Base-by-base conservation (phyloP, 1,140 invertebrate genomes). In the Chrysomallon squamiferum region DNA sequence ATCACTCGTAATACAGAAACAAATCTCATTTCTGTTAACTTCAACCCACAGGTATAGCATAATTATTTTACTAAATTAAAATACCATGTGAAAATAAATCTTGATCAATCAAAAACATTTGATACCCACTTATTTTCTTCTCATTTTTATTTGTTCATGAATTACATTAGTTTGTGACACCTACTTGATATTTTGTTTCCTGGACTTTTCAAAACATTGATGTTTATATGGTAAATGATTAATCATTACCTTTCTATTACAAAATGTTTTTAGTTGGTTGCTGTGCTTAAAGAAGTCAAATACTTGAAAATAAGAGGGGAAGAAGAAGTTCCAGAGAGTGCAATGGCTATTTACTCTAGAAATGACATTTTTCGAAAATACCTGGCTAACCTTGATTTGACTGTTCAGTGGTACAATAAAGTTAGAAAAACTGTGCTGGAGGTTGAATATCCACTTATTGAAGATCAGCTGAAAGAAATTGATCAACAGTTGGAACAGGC, bases 391-490 rank as follows among this genome's bases (percentile, higher is more conserved):
- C 72, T 88, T 22, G 86, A 87, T 65, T 74, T 86, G 33, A 84
- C 83, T 62, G 82, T 86, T 11, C 75, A 79, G 54, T 78, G 88
- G 61, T 92, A 91, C 78, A 93, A 93, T 83, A 89, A 92, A 81
- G 92, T 96, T 50, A 88, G 91, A 45, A 89, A 89, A 69, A 91
- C 90, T 25, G 92, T 92, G 64, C 90, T 92, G 52, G 89, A 91
- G 73, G 93, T 95, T 0, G 95, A 96, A 80, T 92, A 91, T 72
- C 89, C 92, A 76, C 86, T 96, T 62, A 92, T 96, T 59, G 90
- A 93, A 82, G 84, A 88, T 54, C 90, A 96, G 85, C 89, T 96
- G 38, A 88, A 90, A 65, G 88, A 90, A 59, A 95, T 97, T 68
- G 94, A 97, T 86, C 86, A 88, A 50, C 87, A 93, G 61, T 89